Evolutionary conservation across 2,797 vertebrate genomes (phyloP), one percentile per base, ranked within the genome.

Genomic region (Peromyscus nudipes): DNA sequence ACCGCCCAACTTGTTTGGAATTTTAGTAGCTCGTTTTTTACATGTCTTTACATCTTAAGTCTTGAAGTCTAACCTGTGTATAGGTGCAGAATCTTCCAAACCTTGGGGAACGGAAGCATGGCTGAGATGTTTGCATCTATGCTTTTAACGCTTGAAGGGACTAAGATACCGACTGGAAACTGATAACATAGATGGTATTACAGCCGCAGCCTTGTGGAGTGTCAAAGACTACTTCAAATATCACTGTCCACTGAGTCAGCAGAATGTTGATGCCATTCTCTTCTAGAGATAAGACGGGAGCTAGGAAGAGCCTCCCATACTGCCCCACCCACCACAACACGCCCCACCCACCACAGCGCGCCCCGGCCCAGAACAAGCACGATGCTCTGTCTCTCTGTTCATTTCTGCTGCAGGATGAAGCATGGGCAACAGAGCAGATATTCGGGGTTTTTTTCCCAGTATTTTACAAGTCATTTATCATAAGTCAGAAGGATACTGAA

Each of bases 31-130:
- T 87, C 57, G 2, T 6, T 55, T 77, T 92, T 81, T 49, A 69
- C 31, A 92, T 52, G 37, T 55, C 49, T 52, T 88, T 65, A 57
- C 77, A 65, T 82, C 40, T 93, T 76, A 85, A 92, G 27, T 92
- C n/a, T 73, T 95, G 77, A 92, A 84, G 31, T 96, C 37, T 91
- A 62, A 94, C 23, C 67, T 62, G 21, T 23, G 25, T 92, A 92
- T 29, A 79, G 46, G 23, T 62, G 6, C 31, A 88, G 49, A 60
- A 43, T 67, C 16, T n/a, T 96, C 69, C 27, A 10, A 46, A 37
- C 19, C 31, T n/a, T 25, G 23, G 25, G 31, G 81, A 85, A 79
- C 43, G 27, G n/a, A 6, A 77, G 1, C 60, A 29, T 21, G n/a
- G 55, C 31, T n/a, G 25, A 77, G 25, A 92, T 4, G 37, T 81